These are phyloP conservation scores for Pomacea maculata DNA, from an alignment of 1,140 invertebrate species.

Conservation along the genomic window DNA sequence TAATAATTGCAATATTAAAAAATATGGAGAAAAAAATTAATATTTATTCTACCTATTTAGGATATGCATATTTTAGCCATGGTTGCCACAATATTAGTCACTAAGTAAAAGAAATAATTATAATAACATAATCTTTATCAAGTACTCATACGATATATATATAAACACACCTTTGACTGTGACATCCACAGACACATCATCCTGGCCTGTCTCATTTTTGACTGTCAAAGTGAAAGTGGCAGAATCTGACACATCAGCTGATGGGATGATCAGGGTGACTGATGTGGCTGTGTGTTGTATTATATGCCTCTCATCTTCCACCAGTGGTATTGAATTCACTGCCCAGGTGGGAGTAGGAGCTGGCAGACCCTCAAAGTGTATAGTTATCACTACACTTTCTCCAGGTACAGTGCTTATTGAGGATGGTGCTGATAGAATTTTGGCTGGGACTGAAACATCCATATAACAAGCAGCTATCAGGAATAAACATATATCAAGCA, in stretches of 20 bases:
- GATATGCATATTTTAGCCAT: too few species aligned
- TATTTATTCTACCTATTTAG: too few species aligned
- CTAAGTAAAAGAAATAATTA: too few species aligned
- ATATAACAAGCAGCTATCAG: not conserved
- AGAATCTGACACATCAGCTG: constrained; percentile 40
- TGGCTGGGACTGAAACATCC: constrained; percentile 37
- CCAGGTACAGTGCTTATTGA: constrained; percentile 67
- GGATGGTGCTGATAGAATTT: constrained; percentile 31
- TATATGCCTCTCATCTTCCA: constrained; percentile 73
- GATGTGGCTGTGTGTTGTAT: constrained; percentile 29
- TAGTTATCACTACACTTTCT: constrained; percentile 55
- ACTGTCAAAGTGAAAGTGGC: constrained; percentile 80
- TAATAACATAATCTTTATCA: too few species aligned
- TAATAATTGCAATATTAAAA: too few species aligned
- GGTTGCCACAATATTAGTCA: too few species aligned
- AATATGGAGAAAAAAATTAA: too few species aligned
- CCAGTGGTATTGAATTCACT: constrained; percentile 29
- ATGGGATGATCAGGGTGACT: constrained; percentile 58
- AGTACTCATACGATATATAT: not conserved
- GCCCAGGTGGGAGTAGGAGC: constrained; percentile 49
- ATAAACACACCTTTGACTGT: constrained; percentile 16
- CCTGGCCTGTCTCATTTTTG: constrained; percentile 82
- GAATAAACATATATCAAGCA: not conserved
- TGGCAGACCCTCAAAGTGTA: constrained; percentile 51
- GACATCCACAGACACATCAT: constrained; percentile 30